Evolutionary conservation across 2,113 vertebrate species (phyloP), one percentile per base, ranked within the genome.

Genomic region (Amia ocellicauda): DNA sequence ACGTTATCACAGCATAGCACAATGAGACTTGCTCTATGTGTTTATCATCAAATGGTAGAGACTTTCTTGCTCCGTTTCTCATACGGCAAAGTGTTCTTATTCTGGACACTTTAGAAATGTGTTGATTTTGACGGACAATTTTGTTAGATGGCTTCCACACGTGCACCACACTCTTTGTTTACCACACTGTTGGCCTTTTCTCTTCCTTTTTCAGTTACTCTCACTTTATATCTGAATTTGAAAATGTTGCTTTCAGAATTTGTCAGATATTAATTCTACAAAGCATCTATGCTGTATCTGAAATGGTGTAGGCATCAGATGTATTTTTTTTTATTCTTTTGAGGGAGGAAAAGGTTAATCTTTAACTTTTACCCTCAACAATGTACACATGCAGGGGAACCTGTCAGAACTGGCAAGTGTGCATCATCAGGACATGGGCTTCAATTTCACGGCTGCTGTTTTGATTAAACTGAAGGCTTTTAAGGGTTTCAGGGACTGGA

Each of bases 1-100:
- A 80, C 63, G 69, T 16, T 23, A 20, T 3, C 11, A 14, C 36
- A 10, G 20, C 16, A 26, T 45, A 49, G 17, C n/a, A 8, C 5
- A 7, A 53, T 17, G 8, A 13, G 17, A 45, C 16, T 36, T 9
- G 42, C 9, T 19, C 3, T 16, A 23, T 28, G 5, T 52, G 22
- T n/a, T 23, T 17, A 2, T 9, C 41, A 58, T 27, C 20, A 1
- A 29, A 50, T 41, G 19, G n/a, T n/a, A n/a, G n/a, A n/a, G n/a
- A n/a, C 42, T 26, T 49, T 57, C 26, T 8, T 4, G 43, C 36
- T 24, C 26, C 29, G 26, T n/a, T n/a, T 31, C 2, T 19, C 14
- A 29, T 19, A 3, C 20, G 47, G 19, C 45, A 9, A 51, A 62
- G 19, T 20, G 49, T 10, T 36, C 11, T 36, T 36, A 36, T 7